phyloP scores from a whole-genome alignment of 2,113 vertebrate species.

The Ophthalmolycus amberensis region DNA sequence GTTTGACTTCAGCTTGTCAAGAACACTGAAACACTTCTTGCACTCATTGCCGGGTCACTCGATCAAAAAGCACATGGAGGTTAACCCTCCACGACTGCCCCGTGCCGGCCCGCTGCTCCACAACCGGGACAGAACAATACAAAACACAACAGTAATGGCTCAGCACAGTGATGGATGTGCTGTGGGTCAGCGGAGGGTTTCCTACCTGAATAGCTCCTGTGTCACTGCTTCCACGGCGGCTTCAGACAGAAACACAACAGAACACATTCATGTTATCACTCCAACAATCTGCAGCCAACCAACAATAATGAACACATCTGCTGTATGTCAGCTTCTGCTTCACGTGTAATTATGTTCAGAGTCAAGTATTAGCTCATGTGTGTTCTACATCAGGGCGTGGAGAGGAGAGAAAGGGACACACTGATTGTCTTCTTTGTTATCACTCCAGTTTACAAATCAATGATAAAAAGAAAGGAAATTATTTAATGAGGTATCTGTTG shows the following conservation, averaged over 20 bases:
- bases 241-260: constrained; percentile 62
- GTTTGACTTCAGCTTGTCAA: no score
- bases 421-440: no score
- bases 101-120: not conserved
- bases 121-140: not conserved
- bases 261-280: not conserved
- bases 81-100: not conserved
- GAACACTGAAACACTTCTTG: not conserved
- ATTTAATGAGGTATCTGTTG: no score
- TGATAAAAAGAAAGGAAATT: no score
- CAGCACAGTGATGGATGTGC: not conserved
- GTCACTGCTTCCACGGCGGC: constrained; percentile 93
- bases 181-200: not conserved
- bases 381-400: no score
- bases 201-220: constrained; percentile 97
- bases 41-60: not conserved
- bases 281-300: not conserved
- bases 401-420: no score
- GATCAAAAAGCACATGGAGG: not conserved
- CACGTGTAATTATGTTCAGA: no score
- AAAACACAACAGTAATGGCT: no score
- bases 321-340: no score
- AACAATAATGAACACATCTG: not conserved
- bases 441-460: no score
- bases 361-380: no score